Evolutionary conservation across 2,888 invertebrate genomes (phyloP).

Genomic region (Aricia artaxerxes): DNA sequence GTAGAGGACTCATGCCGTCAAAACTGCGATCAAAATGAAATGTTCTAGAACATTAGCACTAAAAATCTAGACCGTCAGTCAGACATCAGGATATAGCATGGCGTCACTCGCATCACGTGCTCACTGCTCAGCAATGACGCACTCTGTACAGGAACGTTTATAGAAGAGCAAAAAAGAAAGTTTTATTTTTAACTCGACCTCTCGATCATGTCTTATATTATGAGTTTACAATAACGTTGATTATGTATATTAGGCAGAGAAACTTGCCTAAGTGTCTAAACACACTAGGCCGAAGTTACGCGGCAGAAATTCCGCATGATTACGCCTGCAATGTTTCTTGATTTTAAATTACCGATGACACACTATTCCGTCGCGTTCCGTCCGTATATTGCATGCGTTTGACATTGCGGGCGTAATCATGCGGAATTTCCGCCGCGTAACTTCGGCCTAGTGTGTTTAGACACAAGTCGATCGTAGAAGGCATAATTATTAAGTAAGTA

Average conservation of each 20-base stretch:
- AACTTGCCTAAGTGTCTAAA: neutral
- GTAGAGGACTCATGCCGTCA: neutral
- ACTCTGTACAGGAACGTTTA: neutral
- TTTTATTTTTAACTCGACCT: slow-evolving; percentile 9
- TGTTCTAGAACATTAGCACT: neutral
- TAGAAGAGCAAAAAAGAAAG: slow-evolving; percentile 12
- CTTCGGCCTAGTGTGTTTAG: too few relatives aligned
- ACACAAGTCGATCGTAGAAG: too few relatives aligned
- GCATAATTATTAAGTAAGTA: too few relatives aligned
- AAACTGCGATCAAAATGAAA: neutral
- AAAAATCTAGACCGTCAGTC: slow-evolving; percentile 16
- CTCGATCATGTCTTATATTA: neutral
- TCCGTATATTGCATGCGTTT: too few relatives aligned
- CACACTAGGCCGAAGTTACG: too few relatives aligned
- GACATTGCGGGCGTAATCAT: too few relatives aligned
- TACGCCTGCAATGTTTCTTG: too few relatives aligned
- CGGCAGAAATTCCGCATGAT: too few relatives aligned
- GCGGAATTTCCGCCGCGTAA: too few relatives aligned
- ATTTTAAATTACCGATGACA: too few relatives aligned
- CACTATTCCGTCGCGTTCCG: too few relatives aligned
- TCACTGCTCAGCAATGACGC: neutral
- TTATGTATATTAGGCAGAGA: neutral
- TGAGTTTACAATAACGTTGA: neutral
- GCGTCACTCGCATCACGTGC: slow-evolving; percentile 8
- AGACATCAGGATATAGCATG: slow-evolving; percentile 24